Percentiles rank a stretch among this genome's conserved stretches.
Conservation (phyloP, 1,140 invertebrate species). For the Phenacoccus solenopsis region DNA sequence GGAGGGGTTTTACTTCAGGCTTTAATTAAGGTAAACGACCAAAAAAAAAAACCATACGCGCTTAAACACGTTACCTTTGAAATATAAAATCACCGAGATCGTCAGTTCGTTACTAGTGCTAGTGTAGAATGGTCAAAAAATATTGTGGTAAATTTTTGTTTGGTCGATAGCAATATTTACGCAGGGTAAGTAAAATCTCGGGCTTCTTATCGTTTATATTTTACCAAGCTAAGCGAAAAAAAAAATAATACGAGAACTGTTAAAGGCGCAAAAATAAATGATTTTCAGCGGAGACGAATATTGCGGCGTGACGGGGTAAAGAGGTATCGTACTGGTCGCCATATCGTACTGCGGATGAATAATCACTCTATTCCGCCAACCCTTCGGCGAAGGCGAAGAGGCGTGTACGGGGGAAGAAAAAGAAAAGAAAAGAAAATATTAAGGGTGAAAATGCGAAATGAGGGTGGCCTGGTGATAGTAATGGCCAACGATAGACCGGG, state of each 20-base stretch:
- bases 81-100: no score
- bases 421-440: conserved; percentile 25
- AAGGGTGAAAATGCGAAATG: conserved; percentile 12
- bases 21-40: no score
- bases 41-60: no score
- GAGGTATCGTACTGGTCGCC: conserved; percentile 6
- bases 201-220: no score
- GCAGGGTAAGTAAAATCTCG: no score
- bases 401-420: conserved; percentile 13
- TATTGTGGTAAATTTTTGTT: no score
- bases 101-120: no score
- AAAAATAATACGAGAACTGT: background rate
- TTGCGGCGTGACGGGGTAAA: background rate
- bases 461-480: conserved; percentile 11
- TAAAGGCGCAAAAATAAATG: conserved; percentile 15
- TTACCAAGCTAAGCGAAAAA: background rate
- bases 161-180: no score
- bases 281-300: background rate
- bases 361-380: conserved; percentile 3
- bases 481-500: conserved; percentile 12
- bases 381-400: background rate
- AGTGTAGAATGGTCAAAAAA: no score
- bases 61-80: no score
- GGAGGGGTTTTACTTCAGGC: no score
- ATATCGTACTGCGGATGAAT: conserved; percentile 7